Evolutionary conservation across 1,140 invertebrate genomes (phyloP).

Genomic region (Babylonia areolata): DNA sequence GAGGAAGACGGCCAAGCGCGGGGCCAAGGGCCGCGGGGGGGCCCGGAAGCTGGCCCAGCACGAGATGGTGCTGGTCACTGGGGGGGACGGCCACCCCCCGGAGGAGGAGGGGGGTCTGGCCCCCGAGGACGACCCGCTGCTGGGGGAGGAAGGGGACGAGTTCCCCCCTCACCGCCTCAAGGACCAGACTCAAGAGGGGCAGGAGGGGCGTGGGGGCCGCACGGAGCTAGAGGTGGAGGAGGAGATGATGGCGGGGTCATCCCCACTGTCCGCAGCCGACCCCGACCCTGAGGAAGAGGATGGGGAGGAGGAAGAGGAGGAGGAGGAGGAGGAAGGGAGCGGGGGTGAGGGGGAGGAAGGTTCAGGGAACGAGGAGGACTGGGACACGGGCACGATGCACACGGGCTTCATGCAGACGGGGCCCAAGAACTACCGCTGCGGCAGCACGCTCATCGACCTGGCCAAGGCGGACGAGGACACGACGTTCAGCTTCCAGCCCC

Average conservation of each 20-base stretch:
- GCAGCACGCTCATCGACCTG: constrained; percentile 50
- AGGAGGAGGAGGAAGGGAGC: constrained; percentile 22
- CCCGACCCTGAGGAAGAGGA: neutral
- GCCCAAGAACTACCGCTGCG: constrained; percentile 48
- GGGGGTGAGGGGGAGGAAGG: neutral
- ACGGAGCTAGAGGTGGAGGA: constrained; percentile 6
- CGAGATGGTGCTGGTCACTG: neutral
- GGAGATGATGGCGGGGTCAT: neutral
- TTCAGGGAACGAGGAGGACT: constrained; percentile 30
- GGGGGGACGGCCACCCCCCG: neutral
- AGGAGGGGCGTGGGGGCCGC: neutral
- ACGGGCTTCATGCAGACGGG: constrained; percentile 54
- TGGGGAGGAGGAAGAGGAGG: constrained; percentile 1
- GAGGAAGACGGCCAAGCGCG: constrained; percentile 31
- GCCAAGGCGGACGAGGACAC: constrained; percentile 65
- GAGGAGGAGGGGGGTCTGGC: neutral
- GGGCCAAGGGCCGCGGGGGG: neutral
- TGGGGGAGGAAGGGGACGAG: neutral
- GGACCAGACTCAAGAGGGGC: no score
- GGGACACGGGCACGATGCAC: constrained; percentile 43
- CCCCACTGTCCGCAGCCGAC: neutral
- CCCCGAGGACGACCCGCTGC: neutral
- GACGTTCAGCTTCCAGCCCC: constrained; percentile 62
- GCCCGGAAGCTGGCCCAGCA: constrained; percentile 7
- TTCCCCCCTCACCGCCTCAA: no score